Conservation (phyloP, 1,140 invertebrate genomes). For the Calephelis virginiensis region DNA sequence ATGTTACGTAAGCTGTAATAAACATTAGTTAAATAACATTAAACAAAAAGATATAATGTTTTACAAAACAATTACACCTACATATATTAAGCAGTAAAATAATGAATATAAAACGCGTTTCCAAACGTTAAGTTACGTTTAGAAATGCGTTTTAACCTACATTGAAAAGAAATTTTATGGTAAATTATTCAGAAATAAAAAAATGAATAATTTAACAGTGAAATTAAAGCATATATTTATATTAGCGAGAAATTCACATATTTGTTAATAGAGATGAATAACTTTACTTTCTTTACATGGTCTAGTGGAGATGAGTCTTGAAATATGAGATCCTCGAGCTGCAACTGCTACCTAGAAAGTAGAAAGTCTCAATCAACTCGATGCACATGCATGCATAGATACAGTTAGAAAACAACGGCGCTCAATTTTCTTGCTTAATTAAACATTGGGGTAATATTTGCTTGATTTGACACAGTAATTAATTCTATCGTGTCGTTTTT, state of each 20-base stretch:
- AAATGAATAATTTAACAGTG: slow-evolving; percentile 15
- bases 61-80: neutral
- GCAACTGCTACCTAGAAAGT: slow-evolving; percentile 68
- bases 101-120: no score
- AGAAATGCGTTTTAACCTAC: slow-evolving; percentile 15
- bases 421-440: slow-evolving; percentile 42
- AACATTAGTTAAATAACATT: neutral
- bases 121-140: neutral
- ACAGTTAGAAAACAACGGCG: slow-evolving; percentile 33
- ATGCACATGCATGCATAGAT: slow-evolving; percentile 68
- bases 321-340: slow-evolving; percentile 69
- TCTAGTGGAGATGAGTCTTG: slow-evolving; percentile 61
- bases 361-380: slow-evolving; percentile 71
- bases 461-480: slow-evolving; percentile 25
- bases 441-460: slow-evolving; percentile 39
- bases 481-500: slow-evolving; percentile 9
- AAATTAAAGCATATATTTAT: slow-evolving; percentile 20
- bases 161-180: slow-evolving; percentile 5
- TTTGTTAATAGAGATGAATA: slow-evolving; percentile 36
- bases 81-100: no score
- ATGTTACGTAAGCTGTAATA: neutral
- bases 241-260: slow-evolving; percentile 22
- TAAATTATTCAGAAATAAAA: slow-evolving; percentile 11
- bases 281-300: slow-evolving; percentile 64
- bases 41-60: no score